Conservation (phyloP, 2,797 vertebrate genomes). For the Catharus ustulatus region DNA sequence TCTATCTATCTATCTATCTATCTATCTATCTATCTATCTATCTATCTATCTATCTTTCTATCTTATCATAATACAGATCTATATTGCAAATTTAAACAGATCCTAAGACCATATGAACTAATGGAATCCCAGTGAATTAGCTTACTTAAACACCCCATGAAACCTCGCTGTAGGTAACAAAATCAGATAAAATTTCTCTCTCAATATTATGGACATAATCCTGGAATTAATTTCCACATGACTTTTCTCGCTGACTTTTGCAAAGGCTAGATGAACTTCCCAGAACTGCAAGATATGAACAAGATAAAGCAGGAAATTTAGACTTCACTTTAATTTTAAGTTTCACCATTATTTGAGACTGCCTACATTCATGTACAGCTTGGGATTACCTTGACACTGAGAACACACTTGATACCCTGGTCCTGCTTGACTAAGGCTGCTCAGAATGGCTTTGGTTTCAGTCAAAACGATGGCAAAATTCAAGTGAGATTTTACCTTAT, state of each 20-base stretch:
- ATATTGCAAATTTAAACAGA: neutral
- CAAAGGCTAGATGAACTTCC: neutral
- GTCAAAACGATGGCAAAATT: constrained; percentile 12
- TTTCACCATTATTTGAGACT: neutral
- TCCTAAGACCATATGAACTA: neutral
- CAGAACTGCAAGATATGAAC: neutral
- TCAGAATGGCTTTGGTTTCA: neutral
- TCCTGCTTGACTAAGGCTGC: neutral
- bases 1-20: neutral
- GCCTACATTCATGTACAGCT: neutral
- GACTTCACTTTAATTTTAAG: neutral
- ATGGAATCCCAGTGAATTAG: neutral
- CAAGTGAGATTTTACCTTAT: neutral
- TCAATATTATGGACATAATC: neutral
- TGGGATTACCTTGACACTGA: neutral
- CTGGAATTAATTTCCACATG: neutral
- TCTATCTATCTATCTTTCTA: neutral
- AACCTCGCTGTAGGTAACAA: neutral
- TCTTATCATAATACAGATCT: neutral
- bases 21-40: neutral
- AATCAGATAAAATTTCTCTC: neutral
- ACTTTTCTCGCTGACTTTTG: neutral
- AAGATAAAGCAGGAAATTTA: neutral
- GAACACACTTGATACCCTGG: neutral
- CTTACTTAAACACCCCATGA: neutral